These are phyloP conservation scores for Tetraneura akinire DNA, from an alignment of 1,140 invertebrate species.

Conservation along the genomic window DNA sequence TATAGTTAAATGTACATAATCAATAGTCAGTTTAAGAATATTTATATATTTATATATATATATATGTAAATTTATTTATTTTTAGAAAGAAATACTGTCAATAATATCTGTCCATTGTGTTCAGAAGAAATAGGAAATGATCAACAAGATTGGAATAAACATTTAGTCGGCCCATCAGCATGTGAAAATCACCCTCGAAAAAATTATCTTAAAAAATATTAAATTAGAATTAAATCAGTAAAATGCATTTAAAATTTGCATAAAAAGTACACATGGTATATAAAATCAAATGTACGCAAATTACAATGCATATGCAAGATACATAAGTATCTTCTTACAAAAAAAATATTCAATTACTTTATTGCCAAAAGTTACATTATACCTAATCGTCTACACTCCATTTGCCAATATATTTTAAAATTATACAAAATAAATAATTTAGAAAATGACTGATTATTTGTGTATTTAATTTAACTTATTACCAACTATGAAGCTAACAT, in stretches of 20 bases:
- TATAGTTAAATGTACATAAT: too few species aligned
- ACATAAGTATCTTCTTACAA: too few species aligned
- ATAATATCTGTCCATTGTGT: conserved; percentile 70
- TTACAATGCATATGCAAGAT: not conserved
- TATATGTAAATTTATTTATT: not conserved
- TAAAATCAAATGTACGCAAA: not conserved
- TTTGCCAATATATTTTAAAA: conserved; percentile 10
- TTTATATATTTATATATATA: too few species aligned
- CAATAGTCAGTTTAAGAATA: too few species aligned
- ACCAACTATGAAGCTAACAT: not conserved
- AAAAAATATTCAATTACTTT: not conserved
- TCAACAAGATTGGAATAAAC: conserved; percentile 65
- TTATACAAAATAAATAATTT: not conserved
- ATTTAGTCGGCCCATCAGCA: conserved; percentile 64
- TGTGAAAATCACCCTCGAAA: conserved; percentile 63
- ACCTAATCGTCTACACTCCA: conserved; percentile 13
- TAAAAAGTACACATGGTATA: not conserved
- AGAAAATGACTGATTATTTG: conserved; percentile 31
- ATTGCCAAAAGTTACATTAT: conserved; percentile 20
- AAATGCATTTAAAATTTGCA: not conserved
- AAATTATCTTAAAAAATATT: conserved; percentile 54
- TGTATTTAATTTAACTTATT: conserved; percentile 2
- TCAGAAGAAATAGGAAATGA: conserved; percentile 66
- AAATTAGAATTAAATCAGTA: not conserved
- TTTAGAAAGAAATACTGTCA: conserved; percentile 30